phyloP scores from a whole-genome alignment of 2,797 vertebrate genomes.

The Apogon talboti region DNA sequence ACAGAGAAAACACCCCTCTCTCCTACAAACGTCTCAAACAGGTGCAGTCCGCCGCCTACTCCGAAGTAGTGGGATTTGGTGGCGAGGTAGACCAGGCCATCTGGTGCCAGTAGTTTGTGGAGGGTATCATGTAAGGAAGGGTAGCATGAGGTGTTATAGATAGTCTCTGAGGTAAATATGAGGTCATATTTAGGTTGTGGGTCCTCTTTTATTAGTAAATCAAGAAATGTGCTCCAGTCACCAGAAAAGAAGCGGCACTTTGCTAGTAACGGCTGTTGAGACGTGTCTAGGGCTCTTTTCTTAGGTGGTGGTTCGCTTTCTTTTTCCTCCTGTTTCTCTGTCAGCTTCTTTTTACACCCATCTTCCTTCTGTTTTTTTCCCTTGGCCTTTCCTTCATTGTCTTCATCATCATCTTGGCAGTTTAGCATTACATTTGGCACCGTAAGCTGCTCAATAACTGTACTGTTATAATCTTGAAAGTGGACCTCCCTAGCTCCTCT shows the following conservation, averaged over 20 bases:
- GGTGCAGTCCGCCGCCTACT: slow-evolving; percentile 89
- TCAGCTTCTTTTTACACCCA: slow-evolving; percentile 4
- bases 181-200: slow-evolving; percentile 87
- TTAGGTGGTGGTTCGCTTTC: slow-evolving; percentile 62
- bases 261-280: slow-evolving; percentile 49
- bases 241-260: slow-evolving; percentile 92
- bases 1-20: slow-evolving; percentile 85
- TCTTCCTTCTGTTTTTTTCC: slow-evolving; percentile 25
- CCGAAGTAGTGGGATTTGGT: slow-evolving; percentile 96
- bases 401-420: slow-evolving; percentile 65
- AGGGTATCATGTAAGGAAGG: slow-evolving; percentile 86
- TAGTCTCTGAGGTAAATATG: slow-evolving; percentile 95
- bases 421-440: slow-evolving; percentile 90
- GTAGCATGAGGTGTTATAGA: slow-evolving; percentile 92
- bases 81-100: slow-evolving; percentile 89
- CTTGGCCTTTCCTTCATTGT: slow-evolving; percentile 43
- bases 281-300: slow-evolving; percentile 59
- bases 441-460: slow-evolving; percentile 93
- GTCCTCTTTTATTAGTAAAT: slow-evolving; percentile 77
- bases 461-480: slow-evolving; percentile 96
- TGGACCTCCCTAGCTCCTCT: slow-evolving; percentile 87
- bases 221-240: slow-evolving; percentile 89
- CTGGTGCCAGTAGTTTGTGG: slow-evolving; percentile 80
- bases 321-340: slow-evolving; percentile 35
- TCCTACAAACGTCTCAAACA: slow-evolving; percentile 89